Evolutionary conservation across 2,113 vertebrate species (phyloP).

Genomic region (Ploceus nigricollis): DNA sequence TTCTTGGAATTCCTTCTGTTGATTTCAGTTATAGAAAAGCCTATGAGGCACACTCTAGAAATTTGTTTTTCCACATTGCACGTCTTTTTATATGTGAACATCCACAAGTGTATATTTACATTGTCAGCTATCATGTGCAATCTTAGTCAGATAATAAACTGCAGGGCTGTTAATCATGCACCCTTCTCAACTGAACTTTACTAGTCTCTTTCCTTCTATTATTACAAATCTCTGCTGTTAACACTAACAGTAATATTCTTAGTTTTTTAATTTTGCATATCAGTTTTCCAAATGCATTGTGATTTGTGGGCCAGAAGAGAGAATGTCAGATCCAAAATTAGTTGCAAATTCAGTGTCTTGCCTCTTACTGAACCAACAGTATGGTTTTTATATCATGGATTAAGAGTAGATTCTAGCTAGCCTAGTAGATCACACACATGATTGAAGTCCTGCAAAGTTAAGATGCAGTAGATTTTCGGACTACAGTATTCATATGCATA

Average conservation of each 20-base stretch:
- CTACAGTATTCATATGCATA: neutral
- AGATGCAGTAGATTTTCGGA: neutral
- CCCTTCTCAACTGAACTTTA: neutral
- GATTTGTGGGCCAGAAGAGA: neutral
- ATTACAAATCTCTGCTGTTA: neutral
- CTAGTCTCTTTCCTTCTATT: neutral
- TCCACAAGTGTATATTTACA: neutral
- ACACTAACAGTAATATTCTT: neutral
- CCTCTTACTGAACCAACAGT: neutral
- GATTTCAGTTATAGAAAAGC: neutral
- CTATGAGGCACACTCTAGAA: rapidly evolving
- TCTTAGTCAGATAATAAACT: neutral
- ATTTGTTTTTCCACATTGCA: neutral
- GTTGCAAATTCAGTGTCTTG: neutral
- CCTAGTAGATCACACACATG: neutral
- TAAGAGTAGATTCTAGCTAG: neutral
- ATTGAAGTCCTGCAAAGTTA: neutral
- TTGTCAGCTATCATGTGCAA: neutral
- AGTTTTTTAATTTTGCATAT: neutral
- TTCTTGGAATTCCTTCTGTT: neutral
- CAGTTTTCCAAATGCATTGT: neutral
- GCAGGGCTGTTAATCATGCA: neutral
- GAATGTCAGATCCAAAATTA: neutral
- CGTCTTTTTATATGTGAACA: neutral
- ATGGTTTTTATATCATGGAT: neutral